phyloP scores from a whole-genome alignment of 2,888 invertebrate genomes.

The Papilio demoleus region DNA sequence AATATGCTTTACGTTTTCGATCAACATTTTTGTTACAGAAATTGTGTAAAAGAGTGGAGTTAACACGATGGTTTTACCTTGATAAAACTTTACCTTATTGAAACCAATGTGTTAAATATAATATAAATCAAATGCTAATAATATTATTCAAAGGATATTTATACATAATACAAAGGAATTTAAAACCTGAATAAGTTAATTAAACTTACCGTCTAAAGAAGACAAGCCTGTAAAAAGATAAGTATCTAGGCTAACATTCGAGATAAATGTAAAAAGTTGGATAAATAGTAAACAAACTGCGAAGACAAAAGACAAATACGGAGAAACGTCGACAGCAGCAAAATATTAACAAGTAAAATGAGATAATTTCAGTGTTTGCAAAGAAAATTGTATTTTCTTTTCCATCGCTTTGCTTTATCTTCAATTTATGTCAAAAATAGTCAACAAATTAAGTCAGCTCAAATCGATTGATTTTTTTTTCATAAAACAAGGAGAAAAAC shows the following conservation, averaged over 20 bases:
- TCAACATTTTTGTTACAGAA: background rate
- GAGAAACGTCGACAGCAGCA: background rate
- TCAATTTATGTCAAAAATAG: background rate
- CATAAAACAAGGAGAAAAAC: no score
- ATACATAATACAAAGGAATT: no score
- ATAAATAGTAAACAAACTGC: constrained; percentile 7
- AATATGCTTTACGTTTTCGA: background rate
- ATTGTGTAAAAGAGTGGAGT: background rate
- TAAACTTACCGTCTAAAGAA: background rate
- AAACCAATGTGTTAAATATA: no score
- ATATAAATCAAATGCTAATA: no score
- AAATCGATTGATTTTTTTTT: background rate
- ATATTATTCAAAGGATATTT: no score
- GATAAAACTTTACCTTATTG: no score
- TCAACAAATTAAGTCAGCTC: background rate
- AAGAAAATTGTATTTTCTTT: constrained; percentile 14
- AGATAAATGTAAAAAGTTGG: background rate
- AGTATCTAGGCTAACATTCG: background rate
- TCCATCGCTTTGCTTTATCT: background rate
- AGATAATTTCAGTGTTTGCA: background rate
- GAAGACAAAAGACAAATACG: constrained; percentile 12
- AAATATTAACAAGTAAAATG: constrained; percentile 14
- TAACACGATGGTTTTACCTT: no score
- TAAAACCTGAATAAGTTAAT: background rate
- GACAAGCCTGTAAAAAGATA: background rate